These are phyloP conservation scores for Sorex maritimensis DNA, from an alignment of 2,797 vertebrate genomes.

Conservation along the genomic window DNA sequence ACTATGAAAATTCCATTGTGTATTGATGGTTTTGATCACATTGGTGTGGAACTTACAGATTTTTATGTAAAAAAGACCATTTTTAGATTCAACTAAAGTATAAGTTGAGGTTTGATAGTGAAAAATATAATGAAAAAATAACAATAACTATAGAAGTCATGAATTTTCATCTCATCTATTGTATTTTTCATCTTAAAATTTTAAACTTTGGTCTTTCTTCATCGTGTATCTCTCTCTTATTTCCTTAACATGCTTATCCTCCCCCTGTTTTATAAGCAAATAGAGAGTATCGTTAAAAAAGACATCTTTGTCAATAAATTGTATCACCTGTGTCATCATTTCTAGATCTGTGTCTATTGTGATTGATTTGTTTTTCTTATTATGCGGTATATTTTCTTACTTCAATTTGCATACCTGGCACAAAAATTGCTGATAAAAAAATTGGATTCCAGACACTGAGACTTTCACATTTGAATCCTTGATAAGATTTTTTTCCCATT, in stretches of 20 bases:
- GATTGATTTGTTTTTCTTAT: background rate
- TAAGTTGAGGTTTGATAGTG: slow-evolving; percentile 66
- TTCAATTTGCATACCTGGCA: slow-evolving; percentile 10
- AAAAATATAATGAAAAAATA: slow-evolving; percentile 73
- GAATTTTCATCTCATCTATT: slow-evolving; percentile 58
- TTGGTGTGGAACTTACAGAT: slow-evolving; percentile 65
- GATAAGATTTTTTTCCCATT: too few species aligned
- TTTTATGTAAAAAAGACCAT: slow-evolving; percentile 71
- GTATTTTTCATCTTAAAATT: slow-evolving; percentile 51
- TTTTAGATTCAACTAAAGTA: slow-evolving; percentile 70
- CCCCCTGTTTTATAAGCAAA: slow-evolving; percentile 34
- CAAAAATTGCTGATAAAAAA: background rate
- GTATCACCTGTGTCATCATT: slow-evolving; percentile 59
- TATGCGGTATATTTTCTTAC: slow-evolving; percentile 37
- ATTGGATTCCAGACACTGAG: slow-evolving; percentile 2
- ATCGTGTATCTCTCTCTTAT: background rate
- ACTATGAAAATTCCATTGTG: slow-evolving; percentile 61
- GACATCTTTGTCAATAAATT: slow-evolving; percentile 54
- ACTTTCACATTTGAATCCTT: background rate
- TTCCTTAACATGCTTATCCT: background rate
- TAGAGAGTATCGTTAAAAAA: slow-evolving; percentile 7
- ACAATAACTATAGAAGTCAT: slow-evolving; percentile 39
- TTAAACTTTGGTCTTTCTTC: slow-evolving; percentile 13
- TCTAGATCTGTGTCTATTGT: slow-evolving; percentile 54
- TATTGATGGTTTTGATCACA: slow-evolving; percentile 60